Base-by-base conservation (phyloP, 2,888 invertebrate genomes). In the Epistrophe grossulariae region DNA sequence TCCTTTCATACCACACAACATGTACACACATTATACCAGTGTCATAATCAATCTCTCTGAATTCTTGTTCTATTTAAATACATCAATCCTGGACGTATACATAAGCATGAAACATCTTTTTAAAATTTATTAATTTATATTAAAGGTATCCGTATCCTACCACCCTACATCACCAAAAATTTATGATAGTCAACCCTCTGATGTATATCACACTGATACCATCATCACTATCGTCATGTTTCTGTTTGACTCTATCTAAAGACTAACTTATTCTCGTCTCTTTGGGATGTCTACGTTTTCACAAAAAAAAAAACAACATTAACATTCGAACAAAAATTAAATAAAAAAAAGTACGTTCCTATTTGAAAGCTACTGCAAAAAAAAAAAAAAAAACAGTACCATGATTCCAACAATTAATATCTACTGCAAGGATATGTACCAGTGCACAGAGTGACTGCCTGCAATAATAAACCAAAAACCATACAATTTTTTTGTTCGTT, bases 401-500 rank as follows among this genome's bases (percentile, higher is more conserved):
- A 73, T 35, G 17, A 77, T 11, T n/a, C 48, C 50, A 68, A n/a
- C 60, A 81, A n/a, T n/a, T n/a, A 64, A 82, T 50, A 78, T 60
- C 62, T 17, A 31, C 62, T n/a, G 48, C 64, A 66, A 59, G 64
- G 57, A 35, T 66, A 66, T 24, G 6, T 48, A 35, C 38, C 50
- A 62, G 15, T 11, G 10, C 17, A 66, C 31, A 15, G 68, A 8
- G 35, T 38, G 31, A 19, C 48, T 9, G 74, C 62, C 68, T 74
- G 79, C 72, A 84, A 80, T 77, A 72, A 52, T 77, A 80, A 80
- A 84, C 59, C 80, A 80, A 77, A 70, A 80, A 77, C 66, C 80
- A 62, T 80, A 73, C 66, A 76, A 84, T 72, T 76, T 84, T 80
- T 28, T 72, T 79, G 66, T 74, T 71, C 70, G 57, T 45, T 72